Conservation (phyloP, 2,113 vertebrate species). For the Chinchilla lanigera region DNA sequence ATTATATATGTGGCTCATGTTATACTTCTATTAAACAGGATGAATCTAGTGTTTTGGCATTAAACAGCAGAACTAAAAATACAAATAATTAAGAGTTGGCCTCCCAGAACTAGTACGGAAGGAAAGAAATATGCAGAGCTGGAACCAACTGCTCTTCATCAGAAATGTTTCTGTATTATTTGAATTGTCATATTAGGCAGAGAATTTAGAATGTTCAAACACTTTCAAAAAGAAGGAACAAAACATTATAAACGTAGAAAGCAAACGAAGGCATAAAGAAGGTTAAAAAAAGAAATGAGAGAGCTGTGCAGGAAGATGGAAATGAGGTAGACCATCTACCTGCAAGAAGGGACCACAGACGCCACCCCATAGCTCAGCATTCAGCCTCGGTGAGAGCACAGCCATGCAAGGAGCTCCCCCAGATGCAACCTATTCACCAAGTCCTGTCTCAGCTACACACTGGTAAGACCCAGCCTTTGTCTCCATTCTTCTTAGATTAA, state of each 20-base stretch:
- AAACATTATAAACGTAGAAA: background rate
- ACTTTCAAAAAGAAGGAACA: conserved; percentile 16
- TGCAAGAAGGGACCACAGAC: background rate
- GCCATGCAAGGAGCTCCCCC: background rate
- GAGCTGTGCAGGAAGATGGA: background rate
- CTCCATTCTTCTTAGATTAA: background rate
- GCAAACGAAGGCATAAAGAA: background rate
- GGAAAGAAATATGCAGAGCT: background rate
- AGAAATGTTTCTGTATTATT: background rate
- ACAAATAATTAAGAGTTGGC: background rate
- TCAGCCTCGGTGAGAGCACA: background rate
- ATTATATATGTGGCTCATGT: conserved; percentile 1
- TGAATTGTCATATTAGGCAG: background rate
- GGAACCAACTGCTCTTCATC: background rate
- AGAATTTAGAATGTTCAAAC: conserved; percentile 20
- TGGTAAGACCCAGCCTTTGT: background rate
- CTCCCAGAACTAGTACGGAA: background rate
- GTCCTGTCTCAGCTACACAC: background rate
- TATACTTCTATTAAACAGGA: background rate
- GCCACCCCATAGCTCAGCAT: background rate
- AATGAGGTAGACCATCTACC: background rate
- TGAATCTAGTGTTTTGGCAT: conserved; percentile 5
- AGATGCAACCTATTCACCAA: background rate
- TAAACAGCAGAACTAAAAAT: conserved; percentile 50
- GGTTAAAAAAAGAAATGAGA: background rate